Evolutionary conservation across 1,140 invertebrate species (phyloP).

Genomic region (Zaprionus vittiger): DNA sequence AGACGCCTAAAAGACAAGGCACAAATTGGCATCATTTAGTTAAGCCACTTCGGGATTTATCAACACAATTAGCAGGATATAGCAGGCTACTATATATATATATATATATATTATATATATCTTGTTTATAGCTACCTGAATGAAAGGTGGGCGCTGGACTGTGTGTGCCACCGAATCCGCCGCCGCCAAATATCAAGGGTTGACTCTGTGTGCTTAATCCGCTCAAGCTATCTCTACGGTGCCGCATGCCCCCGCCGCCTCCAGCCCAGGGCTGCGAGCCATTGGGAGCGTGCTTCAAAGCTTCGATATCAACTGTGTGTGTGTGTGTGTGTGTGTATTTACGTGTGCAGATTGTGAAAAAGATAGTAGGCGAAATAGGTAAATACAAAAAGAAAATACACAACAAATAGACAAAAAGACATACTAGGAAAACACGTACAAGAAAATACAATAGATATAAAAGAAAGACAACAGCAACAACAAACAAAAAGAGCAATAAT

Average conservation of each 20-base stretch:
- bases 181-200: constrained; percentile 81
- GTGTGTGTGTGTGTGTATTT: constrained; percentile 34
- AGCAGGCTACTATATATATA: background rate
- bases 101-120: background rate
- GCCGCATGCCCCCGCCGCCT: constrained; percentile 80
- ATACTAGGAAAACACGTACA: constrained; percentile 40
- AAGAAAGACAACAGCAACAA: constrained; percentile 49
- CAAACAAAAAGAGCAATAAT: constrained; percentile 29
- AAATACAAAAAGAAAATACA: constrained; percentile 41
- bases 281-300: constrained; percentile 84
- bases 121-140: constrained; percentile 74
- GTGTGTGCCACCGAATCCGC: constrained; percentile 80
- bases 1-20: constrained; percentile 83
- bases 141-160: constrained; percentile 84
- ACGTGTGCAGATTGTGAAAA: constrained; percentile 35
- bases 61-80: background rate
- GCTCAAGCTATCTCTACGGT: constrained; percentile 85
- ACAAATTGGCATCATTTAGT: background rate
- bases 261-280: constrained; percentile 65
- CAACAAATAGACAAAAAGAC: constrained; percentile 54
- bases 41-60: background rate
- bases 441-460: constrained; percentile 30
- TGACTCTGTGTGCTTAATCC: constrained; percentile 84
- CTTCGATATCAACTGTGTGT: constrained; percentile 84
- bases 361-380: constrained; percentile 59